Evolutionary conservation across 2,797 vertebrate genomes (phyloP).

Genomic region (Dermochelys coriacea): DNA sequence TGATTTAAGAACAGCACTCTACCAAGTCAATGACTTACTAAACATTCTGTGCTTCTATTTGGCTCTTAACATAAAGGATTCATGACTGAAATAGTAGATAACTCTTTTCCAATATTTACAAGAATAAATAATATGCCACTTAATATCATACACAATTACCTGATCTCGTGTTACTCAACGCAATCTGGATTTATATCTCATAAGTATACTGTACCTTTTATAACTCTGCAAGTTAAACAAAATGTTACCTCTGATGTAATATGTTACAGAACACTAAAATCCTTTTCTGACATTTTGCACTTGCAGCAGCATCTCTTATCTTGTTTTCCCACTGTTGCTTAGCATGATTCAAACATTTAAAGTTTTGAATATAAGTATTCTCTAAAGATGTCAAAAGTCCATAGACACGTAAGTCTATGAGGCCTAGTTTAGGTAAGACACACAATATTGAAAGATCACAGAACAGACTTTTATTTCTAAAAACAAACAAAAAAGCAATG

Average conservation of each 20-base stretch:
- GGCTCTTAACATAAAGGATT: constrained; percentile 19
- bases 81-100: neutral
- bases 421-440: fast-evolving
- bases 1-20: neutral
- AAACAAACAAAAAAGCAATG: neutral
- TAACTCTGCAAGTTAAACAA: constrained; percentile 63
- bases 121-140: constrained; percentile 47
- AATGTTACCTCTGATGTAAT: constrained; percentile 38
- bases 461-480: neutral
- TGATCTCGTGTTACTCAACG: constrained; percentile 14
- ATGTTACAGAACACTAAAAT: constrained; percentile 43
- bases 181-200: constrained; percentile 53
- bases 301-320: constrained; percentile 24
- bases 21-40: neutral
- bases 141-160: constrained; percentile 33
- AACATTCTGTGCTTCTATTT: neutral
- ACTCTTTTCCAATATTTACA: constrained; percentile 12
- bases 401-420: neutral
- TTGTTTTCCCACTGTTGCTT: constrained; percentile 7
- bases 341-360: neutral
- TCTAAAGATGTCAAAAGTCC: constrained; percentile 35
- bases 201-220: constrained; percentile 54
- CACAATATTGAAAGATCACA: neutral
- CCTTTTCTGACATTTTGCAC: constrained; percentile 50
- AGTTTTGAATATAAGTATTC: neutral